Percentiles rank a stretch among this genome's conserved stretches.
Conservation (phyloP, 2,113 vertebrate species). For the Scomber scombrus region DNA sequence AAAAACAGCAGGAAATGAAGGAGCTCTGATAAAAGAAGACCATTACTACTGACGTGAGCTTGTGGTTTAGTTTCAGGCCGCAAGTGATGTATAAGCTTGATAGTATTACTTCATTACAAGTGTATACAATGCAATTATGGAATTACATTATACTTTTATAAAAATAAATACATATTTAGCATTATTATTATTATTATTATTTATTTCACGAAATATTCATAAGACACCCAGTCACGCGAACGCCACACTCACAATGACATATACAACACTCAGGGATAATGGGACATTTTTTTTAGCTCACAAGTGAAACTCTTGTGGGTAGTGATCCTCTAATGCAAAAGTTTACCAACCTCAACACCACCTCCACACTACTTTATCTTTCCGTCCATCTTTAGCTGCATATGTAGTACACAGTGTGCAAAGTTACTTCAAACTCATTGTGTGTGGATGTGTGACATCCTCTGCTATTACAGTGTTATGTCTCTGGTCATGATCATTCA, state of each 20-base stretch:
- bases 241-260: too few species aligned
- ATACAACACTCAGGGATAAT: too few species aligned
- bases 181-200: too few species aligned
- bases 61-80: not conserved
- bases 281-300: too few species aligned
- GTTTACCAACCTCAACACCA: too few species aligned
- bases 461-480: not conserved
- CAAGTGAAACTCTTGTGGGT: too few species aligned
- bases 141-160: not conserved
- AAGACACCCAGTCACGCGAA: too few species aligned
- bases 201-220: too few species aligned
- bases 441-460: not conserved
- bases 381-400: not conserved
- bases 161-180: too few species aligned
- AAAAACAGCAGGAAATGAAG: conserved; percentile 53
- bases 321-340: too few species aligned
- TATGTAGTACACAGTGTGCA: not conserved
- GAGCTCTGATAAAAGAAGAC: conserved; percentile 40
- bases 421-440: not conserved
- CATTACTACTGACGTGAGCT: not conserved
- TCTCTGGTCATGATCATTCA: not conserved
- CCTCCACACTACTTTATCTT: too few species aligned
- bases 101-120: not conserved
- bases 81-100: not conserved
- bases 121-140: not conserved